A percentile compares a stretch with the other conserved stretches of the same genome.
phyloP scores from a whole-genome alignment of 2,113 vertebrate species.

The Chamaea fasciata region DNA sequence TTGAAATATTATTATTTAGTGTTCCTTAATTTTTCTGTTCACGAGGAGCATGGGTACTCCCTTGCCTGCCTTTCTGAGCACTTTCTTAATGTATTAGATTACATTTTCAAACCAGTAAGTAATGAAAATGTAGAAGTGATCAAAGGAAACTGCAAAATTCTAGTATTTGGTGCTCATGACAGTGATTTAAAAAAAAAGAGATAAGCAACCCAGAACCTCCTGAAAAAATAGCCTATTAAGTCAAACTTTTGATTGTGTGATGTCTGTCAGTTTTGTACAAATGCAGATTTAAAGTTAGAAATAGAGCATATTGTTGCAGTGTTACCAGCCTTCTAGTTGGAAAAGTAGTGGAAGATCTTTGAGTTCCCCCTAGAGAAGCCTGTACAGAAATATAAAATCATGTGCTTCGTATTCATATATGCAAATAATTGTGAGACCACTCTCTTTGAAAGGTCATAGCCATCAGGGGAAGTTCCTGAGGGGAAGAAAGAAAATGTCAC shows the following conservation, averaged over 20 bases:
- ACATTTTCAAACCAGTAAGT: neutral
- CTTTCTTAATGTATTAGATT: neutral
- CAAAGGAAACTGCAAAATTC: neutral
- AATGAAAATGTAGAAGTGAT: neutral
- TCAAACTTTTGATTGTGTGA: neutral
- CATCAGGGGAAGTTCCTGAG: neutral
- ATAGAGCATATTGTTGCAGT: neutral
- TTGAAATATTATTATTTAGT: neutral
- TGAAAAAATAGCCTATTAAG: neutral
- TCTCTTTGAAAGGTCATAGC: neutral
- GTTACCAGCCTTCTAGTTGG: neutral
- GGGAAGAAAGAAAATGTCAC: neutral
- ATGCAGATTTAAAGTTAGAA: neutral
- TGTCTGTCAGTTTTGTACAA: neutral
- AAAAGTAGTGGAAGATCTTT: neutral
- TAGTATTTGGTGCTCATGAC: neutral
- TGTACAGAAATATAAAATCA: neutral
- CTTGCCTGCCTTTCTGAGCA: neutral
- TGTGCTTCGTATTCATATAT: neutral
- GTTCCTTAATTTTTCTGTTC: neutral
- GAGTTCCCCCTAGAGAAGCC: neutral
- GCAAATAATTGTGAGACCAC: neutral
- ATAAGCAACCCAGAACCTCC: neutral
- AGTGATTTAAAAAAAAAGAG: neutral
- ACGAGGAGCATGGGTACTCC: neutral